A percentile compares a stretch with the other conserved stretches of the same genome.
Conservation (phyloP, 2,888 invertebrate genomes). For the Pyrgus malvae region DNA sequence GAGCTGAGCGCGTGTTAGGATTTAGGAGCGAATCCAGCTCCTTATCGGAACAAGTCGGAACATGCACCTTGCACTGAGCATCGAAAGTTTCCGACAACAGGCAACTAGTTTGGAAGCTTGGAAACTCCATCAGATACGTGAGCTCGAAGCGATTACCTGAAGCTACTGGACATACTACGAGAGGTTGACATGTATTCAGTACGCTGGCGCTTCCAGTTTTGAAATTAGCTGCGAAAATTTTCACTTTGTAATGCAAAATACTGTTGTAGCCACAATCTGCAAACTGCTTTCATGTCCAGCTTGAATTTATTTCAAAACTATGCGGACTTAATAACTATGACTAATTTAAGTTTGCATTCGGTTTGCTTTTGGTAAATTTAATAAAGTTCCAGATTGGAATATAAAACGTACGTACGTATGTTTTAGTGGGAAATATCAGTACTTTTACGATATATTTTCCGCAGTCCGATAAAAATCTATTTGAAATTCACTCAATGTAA, state of each 20-base stretch:
- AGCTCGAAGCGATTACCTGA: slow-evolving; percentile 67
- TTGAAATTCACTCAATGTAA: too few relatives aligned
- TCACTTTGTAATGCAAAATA: slow-evolving; percentile 13
- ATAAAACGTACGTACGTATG: too few relatives aligned
- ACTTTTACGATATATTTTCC: too few relatives aligned
- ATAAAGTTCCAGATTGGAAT: background rate
- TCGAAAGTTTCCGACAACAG: slow-evolving; percentile 71
- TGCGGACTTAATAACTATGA: background rate
- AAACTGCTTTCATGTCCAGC: background rate
- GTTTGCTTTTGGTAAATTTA: background rate
- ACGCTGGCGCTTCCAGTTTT: slow-evolving; percentile 28
- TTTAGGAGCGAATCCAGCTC: slow-evolving; percentile 65
- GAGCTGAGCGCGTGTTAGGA: slow-evolving; percentile 56
- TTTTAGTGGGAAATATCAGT: too few relatives aligned
- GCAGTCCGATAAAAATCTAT: too few relatives aligned
- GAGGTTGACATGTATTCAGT: slow-evolving; percentile 37
- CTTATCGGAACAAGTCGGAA: slow-evolving; percentile 68
- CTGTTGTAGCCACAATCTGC: background rate
- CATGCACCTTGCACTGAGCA: slow-evolving; percentile 62
- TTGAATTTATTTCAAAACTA: background rate
- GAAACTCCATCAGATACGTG: slow-evolving; percentile 79
- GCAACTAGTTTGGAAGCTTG: slow-evolving; percentile 77
- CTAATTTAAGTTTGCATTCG: background rate
- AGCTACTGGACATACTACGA: slow-evolving; percentile 38
- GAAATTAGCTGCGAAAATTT: slow-evolving; percentile 28